Conservation (phyloP, 2,797 vertebrate genomes). For the Liparis tanakae region DNA sequence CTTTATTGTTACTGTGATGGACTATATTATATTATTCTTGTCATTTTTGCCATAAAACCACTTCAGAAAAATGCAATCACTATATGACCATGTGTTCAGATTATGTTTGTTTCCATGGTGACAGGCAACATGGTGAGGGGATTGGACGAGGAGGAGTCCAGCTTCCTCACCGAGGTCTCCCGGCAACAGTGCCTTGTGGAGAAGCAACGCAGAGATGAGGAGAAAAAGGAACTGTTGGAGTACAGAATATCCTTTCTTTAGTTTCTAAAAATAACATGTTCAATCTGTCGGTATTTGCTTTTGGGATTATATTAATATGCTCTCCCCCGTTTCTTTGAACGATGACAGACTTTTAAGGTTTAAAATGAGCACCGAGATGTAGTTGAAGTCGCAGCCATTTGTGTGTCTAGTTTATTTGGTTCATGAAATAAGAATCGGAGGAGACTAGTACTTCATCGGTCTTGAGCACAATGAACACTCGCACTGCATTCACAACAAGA, state of each 20-base stretch:
- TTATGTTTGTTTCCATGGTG: constrained; percentile 74
- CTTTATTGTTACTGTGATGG: not conserved
- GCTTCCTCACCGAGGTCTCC: constrained; percentile 97
- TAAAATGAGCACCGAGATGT: not conserved
- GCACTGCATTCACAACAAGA: not conserved
- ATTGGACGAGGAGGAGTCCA: constrained; percentile 94
- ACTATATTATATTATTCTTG: not conserved
- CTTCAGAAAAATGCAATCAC: not conserved
- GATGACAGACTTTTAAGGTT: not conserved
- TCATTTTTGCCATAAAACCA: not conserved
- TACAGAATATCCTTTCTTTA: constrained; percentile 96
- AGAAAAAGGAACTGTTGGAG: constrained; percentile 91
- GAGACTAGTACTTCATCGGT: not conserved
- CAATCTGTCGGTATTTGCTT: constrained; percentile 3
- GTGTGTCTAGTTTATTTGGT: not conserved
- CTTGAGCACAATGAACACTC: not conserved
- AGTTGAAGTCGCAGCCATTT: not conserved
- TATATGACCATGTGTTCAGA: constrained; percentile 58
- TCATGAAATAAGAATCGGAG: not conserved
- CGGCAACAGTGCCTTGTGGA: constrained; percentile 94
- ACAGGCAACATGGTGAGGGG: constrained; percentile 99
- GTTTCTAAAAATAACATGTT: constrained; percentile 4
- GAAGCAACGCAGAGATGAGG: constrained; percentile 95
- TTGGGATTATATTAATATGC: not conserved
- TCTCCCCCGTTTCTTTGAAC: not conserved